phyloP scores from a whole-genome alignment of 2,113 vertebrate genomes.

The Pyxicephalus adspersus region DNA sequence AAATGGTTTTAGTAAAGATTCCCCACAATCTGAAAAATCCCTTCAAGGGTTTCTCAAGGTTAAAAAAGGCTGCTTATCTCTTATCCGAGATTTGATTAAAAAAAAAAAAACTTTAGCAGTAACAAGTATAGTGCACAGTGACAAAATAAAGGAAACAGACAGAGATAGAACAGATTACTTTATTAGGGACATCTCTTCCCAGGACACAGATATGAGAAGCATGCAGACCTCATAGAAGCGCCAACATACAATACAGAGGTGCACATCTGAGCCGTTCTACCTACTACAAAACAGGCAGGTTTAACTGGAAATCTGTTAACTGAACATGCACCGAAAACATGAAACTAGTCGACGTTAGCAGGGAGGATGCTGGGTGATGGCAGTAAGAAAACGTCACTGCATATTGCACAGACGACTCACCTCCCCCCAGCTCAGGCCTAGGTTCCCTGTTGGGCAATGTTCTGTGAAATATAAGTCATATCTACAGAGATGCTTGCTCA shows the following conservation, averaged over 20 bases:
- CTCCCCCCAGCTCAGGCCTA: too few relatives aligned
- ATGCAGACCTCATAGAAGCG: constrained; percentile 49
- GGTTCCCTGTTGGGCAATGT: too few relatives aligned
- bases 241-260: constrained; percentile 34
- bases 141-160: background rate
- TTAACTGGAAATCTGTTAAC: background rate
- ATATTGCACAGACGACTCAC: too few relatives aligned
- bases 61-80: too few relatives aligned
- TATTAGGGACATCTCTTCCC: constrained; percentile 27
- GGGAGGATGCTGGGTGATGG: background rate
- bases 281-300: constrained; percentile 1
- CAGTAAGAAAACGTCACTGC: background rate
- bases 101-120: too few relatives aligned
- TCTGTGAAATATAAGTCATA: too few relatives aligned
- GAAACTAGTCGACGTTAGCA: constrained; percentile 4
- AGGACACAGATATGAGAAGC: constrained; percentile 45
- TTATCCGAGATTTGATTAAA: too few relatives aligned
- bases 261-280: constrained; percentile 13
- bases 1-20: too few relatives aligned
- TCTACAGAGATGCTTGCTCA: too few relatives aligned
- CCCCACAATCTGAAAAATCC: too few relatives aligned
- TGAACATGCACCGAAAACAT: constrained; percentile 49
- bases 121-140: too few relatives aligned
- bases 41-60: too few relatives aligned
- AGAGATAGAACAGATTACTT: constrained; percentile 39